These are phyloP conservation scores for Indicator maculatus DNA, from an alignment of 2,113 vertebrate species.

Conservation along the genomic window DNA sequence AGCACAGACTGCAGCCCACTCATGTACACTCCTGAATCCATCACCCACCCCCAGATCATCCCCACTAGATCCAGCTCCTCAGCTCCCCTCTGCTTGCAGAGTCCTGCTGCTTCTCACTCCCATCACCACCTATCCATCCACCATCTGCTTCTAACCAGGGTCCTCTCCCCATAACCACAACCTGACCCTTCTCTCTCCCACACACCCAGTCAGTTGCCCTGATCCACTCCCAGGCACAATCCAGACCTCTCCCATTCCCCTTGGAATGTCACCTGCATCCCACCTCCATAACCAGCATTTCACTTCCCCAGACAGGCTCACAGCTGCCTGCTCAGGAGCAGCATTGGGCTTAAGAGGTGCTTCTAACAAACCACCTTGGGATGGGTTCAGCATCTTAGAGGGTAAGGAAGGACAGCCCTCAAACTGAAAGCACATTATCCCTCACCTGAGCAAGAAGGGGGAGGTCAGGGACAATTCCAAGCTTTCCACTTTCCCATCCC, in stretches of 20 bases:
- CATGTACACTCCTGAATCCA: neutral
- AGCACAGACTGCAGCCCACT: neutral
- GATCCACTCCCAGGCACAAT: neutral
- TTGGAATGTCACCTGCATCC: accelerated
- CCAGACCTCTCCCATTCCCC: neutral
- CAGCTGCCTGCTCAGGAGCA: neutral
- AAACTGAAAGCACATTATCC: neutral
- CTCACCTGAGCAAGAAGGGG: neutral
- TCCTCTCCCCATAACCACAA: neutral
- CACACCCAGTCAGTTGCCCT: neutral
- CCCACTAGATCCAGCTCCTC: neutral
- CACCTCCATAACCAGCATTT: neutral
- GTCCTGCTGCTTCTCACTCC: neutral
- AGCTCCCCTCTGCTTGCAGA: accelerated
- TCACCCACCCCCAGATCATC: neutral
- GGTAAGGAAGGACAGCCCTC: neutral
- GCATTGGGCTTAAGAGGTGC: neutral
- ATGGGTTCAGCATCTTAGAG: neutral
- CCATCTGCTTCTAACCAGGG: neutral
- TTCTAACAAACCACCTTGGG: neutral
- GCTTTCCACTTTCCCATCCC: neutral
- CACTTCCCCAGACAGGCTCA: neutral
- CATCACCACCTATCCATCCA: neutral
- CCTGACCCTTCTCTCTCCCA: neutral
- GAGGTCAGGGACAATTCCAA: neutral